Conservation (phyloP, 2,113 vertebrate genomes). For the Platichthys flesus region DNA sequence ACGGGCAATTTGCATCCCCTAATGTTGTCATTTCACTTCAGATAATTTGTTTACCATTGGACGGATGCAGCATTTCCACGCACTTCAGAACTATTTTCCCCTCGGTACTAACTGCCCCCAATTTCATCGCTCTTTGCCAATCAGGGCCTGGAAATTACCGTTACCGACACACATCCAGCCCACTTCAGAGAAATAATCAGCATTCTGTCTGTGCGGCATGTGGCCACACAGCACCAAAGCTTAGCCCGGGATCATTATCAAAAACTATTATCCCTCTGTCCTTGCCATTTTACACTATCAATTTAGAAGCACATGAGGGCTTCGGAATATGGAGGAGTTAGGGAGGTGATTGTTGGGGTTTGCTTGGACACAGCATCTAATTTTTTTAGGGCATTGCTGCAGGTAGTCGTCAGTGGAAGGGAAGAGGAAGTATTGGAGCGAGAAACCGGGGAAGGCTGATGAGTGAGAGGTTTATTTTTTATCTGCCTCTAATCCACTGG, state of each 20-base stretch:
- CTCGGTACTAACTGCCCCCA: conserved; percentile 71
- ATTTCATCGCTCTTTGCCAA: conserved; percentile 74
- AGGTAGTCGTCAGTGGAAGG: conserved; percentile 7
- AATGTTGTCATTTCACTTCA: conserved; percentile 75
- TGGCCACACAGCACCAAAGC: conserved; percentile 68
- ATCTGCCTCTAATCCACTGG: conserved; percentile 21
- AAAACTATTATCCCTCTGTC: conserved; percentile 72
- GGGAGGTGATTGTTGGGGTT: conserved; percentile 25
- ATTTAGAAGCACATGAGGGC: conserved; percentile 45
- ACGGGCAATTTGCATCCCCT: conserved; percentile 53
- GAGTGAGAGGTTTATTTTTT: conserved; percentile 28
- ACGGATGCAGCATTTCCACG: conserved; percentile 63
- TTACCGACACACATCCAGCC: conserved; percentile 64
- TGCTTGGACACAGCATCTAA: conserved; percentile 14
- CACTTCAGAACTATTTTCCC: conserved; percentile 64
- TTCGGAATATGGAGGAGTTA: conserved; percentile 23
- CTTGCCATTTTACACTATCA: conserved; percentile 56
- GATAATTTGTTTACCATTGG: conserved; percentile 78
- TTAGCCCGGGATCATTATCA: conserved; percentile 74
- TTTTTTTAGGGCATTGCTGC: conserved; percentile 21
- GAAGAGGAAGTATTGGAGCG: not conserved
- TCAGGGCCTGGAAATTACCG: conserved; percentile 71
- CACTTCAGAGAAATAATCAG: conserved; percentile 77
- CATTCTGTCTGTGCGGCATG: conserved; percentile 60
- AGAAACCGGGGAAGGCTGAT: not conserved